Evolutionary conservation across 2,113 vertebrate genomes (phyloP), one percentile per base, ranked within the genome.

Genomic region (Sander vitreus): DNA sequence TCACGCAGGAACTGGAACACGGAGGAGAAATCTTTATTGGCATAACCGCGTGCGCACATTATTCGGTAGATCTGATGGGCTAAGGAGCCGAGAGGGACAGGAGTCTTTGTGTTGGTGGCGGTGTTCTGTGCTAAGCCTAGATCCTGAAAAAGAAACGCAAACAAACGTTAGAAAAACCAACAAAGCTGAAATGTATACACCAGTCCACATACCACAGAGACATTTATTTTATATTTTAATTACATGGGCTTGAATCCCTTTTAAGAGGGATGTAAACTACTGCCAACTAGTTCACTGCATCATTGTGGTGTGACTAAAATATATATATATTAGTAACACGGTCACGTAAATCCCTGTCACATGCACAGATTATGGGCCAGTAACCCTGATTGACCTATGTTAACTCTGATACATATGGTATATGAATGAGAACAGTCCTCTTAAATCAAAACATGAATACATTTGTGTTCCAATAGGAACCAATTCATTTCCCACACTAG

Each of bases 1-100:
- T 99, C 98, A 36, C 97, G 97, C 80, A 99, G 96, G 94, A 98
- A 99, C 93, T 98, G 97, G 96, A 99, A 99, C 74, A 99, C 97
- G 0, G 98, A 95, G 30, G 98, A 99, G 96, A 99, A 99, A 95
- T 99, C 98, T 95, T 99, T 99, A 93, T 89, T 91, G 82, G 97
- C 94, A 76, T 99, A 99, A 89, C 98, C 97, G 60, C 98, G 98
- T 23, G 97, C 96, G 85, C 97, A 98, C 98, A 99, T 99, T 94
- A 98, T 95, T 85, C 98, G 96, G 93, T 99, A 99, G 77, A 99
- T 94, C 95, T 99, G 98, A 92, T 99, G 98, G 69, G 98, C 96
- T 45, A 98, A 85, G 50, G 98, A 97, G 85, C 98, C 98, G 57
- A 99, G 93, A 43, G 96, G 94, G 80, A 97, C 95, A 0, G 98